phyloP scores from a whole-genome alignment of 2,888 invertebrate species.

The Stenotaenia linearis region DNA sequence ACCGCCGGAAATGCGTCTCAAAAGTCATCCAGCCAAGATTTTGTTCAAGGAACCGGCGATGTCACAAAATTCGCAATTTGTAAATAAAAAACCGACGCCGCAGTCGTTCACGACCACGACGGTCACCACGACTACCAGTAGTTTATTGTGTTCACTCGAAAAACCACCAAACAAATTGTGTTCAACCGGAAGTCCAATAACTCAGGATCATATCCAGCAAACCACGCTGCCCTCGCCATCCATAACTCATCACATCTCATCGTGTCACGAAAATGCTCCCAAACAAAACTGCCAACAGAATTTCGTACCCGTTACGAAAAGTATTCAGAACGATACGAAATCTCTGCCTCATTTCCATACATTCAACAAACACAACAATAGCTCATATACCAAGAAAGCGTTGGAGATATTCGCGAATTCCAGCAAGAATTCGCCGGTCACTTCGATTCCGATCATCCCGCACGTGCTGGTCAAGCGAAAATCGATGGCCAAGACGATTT shows the following conservation, averaged over 20 bases:
- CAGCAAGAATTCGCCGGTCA: not conserved
- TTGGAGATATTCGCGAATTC: not conserved
- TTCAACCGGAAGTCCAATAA: not conserved
- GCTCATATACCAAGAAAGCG: not conserved
- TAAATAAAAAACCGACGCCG: not conserved
- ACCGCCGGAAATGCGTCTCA: too few relatives aligned
- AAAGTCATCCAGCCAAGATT: too few relatives aligned
- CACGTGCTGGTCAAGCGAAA: not conserved
- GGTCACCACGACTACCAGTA: not conserved
- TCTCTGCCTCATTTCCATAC: not conserved
- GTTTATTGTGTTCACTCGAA: not conserved
- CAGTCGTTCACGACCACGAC: not conserved
- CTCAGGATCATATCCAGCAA: constrained; percentile 1
- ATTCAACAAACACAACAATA: not conserved
- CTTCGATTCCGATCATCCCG: not conserved
- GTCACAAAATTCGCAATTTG: too few relatives aligned
- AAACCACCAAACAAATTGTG: not conserved
- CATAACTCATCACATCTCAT: not conserved
- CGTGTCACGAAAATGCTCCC: not conserved
- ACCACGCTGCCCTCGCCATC: not conserved
- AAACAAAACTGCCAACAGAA: too few relatives aligned
- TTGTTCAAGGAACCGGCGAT: too few relatives aligned
- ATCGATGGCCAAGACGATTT: not conserved
- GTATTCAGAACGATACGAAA: not conserved
- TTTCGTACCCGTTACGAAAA: too few relatives aligned